A percentile compares a stretch with the other conserved stretches of the same genome.
Conservation (phyloP, 2,888 invertebrate species). For the Ormyrus thymus region DNA sequence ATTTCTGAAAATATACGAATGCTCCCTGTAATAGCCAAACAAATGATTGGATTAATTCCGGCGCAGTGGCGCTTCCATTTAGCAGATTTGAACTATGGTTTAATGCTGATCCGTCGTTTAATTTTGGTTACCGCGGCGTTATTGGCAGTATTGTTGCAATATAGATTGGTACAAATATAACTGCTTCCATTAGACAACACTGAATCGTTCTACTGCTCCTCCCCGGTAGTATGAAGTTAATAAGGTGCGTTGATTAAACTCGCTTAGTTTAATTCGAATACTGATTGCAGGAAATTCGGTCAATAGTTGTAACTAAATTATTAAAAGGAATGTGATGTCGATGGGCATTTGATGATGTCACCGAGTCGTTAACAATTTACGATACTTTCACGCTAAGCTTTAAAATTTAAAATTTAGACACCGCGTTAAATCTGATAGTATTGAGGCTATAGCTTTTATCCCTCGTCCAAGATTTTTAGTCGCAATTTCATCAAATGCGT, state of each 20-base stretch:
- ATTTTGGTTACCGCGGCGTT: slow-evolving; percentile 8
- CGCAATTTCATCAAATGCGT: too few relatives aligned
- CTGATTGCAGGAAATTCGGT: slow-evolving; percentile 2
- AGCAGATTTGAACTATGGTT: slow-evolving; percentile 17
- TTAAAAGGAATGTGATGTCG: too few relatives aligned
- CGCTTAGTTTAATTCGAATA: slow-evolving; percentile 25
- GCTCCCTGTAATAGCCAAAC: slow-evolving; percentile 15
- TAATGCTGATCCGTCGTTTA: slow-evolving; percentile 10
- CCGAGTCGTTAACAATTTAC: too few relatives aligned
- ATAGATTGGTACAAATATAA: slow-evolving; percentile 35
- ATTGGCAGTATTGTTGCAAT: slow-evolving; percentile 33
- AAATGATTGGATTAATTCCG: slow-evolving; percentile 38
- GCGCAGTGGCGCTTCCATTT: slow-evolving; percentile 14
- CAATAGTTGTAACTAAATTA: too few relatives aligned
- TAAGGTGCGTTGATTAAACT: slow-evolving; percentile 23
- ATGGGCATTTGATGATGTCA: too few relatives aligned
- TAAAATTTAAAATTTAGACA: too few relatives aligned
- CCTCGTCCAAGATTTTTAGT: too few relatives aligned
- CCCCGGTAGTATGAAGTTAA: slow-evolving; percentile 28
- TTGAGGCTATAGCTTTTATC: too few relatives aligned
- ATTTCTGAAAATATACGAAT: slow-evolving; percentile 33
- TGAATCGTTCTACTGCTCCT: slow-evolving; percentile 6
- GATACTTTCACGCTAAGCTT: too few relatives aligned
- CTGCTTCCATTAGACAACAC: slow-evolving; percentile 17
- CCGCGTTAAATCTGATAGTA: too few relatives aligned